Percentiles rank a stretch among this genome's conserved stretches.
Evolutionary conservation across 1,140 invertebrate genomes (phyloP).

Genomic region (Camponotus vicinus): DNA sequence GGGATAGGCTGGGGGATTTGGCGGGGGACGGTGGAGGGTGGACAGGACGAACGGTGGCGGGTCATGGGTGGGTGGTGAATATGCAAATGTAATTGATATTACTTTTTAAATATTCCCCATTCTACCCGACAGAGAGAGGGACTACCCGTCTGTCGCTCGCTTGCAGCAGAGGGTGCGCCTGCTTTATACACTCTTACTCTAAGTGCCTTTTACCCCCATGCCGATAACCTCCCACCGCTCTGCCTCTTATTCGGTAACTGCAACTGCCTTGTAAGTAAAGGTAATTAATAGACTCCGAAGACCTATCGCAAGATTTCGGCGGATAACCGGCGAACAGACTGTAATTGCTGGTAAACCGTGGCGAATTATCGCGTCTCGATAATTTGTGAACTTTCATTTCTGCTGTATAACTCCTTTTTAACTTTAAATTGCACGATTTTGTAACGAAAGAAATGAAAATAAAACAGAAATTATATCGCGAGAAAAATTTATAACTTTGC

Average conservation of each 20-base stretch:
- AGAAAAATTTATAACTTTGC: not conserved
- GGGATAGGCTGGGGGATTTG: conserved; percentile 55
- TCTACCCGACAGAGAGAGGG: conserved; percentile 70
- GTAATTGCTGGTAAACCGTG: conserved; percentile 77
- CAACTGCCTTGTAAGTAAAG: conserved; percentile 72
- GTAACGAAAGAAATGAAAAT: not conserved
- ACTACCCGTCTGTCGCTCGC: conserved; percentile 79
- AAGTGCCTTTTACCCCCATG: conserved; percentile 82
- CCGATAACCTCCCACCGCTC: conserved; percentile 51
- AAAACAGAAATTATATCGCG: not conserved
- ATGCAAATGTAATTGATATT: conserved; percentile 87
- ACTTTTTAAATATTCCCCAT: conserved; percentile 86
- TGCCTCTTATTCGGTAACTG: conserved; percentile 35
- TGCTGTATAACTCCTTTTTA: conserved; percentile 16
- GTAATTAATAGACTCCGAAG: conserved; percentile 84
- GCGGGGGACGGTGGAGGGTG: conserved; percentile 41
- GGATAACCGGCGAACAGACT: conserved; percentile 74
- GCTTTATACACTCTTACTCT: conserved; percentile 80
- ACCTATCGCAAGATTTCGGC: conserved; percentile 75
- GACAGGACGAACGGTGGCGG: conserved; percentile 67
- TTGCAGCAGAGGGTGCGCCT: conserved; percentile 78
- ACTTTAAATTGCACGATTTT: not conserved
- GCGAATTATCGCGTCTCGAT: conserved; percentile 78
- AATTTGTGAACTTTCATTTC: conserved; percentile 54
- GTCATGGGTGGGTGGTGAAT: conserved; percentile 83